phyloP scores from a whole-genome alignment of 1,140 invertebrate species.

The Episyrphus balteatus region DNA sequence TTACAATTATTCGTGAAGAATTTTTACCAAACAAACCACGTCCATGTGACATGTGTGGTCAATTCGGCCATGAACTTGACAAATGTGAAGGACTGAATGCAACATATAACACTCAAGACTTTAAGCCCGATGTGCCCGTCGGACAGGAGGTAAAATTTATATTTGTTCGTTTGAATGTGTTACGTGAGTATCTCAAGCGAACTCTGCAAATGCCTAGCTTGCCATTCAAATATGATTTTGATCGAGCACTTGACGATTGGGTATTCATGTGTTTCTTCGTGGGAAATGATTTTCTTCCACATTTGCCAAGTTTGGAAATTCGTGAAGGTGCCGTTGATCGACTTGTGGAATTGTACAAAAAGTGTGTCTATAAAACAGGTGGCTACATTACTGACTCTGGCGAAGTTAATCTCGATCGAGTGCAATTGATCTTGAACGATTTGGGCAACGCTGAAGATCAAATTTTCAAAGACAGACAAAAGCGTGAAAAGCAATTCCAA shows the following conservation, averaged over 20 bases:
- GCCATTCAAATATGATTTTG: constrained; percentile 81
- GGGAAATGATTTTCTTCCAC: constrained; percentile 98
- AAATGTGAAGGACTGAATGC: constrained; percentile 69
- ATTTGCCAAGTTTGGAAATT: constrained; percentile 96
- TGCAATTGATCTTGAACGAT: constrained; percentile 90
- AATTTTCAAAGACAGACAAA: constrained; percentile 88
- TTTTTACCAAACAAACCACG: constrained; percentile 94
- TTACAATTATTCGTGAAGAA: constrained; percentile 96
- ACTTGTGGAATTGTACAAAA: constrained; percentile 89
- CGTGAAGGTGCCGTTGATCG: constrained; percentile 95
- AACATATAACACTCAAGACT: constrained; percentile 25
- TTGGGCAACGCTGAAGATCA: constrained; percentile 92
- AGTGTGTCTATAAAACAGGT: constrained; percentile 84
- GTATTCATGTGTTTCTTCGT: constrained; percentile 99
- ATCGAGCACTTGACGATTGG: constrained; percentile 94
- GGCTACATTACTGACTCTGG: constrained; percentile 95
- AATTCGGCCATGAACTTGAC: constrained; percentile 92
- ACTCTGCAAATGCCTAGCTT: constrained; percentile 88
- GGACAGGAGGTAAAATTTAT: constrained; percentile 70
- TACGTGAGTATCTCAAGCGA: constrained; percentile 89
- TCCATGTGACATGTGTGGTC: constrained; percentile 94
- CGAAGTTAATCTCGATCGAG: constrained; percentile 80
- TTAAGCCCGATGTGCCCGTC: constrained; percentile 40
- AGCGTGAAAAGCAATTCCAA: constrained; percentile 72
- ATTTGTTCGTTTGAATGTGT: constrained; percentile 82